phyloP scores from a whole-genome alignment of 2,113 vertebrate species.

The Felis chaus region DNA sequence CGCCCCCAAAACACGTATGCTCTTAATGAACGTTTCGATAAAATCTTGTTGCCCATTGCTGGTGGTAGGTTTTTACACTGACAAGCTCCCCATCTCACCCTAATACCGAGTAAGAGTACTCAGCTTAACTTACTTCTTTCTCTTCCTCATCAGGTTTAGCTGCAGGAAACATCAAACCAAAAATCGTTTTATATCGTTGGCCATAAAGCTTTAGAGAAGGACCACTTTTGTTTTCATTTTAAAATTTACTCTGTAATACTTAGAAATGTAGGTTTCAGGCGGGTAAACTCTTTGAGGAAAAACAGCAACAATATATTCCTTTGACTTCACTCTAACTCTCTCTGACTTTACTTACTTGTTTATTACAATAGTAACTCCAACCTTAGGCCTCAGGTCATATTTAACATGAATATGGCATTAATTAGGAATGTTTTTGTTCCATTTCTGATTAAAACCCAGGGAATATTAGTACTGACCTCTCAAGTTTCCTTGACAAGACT shows the following conservation, averaged over 20 bases:
- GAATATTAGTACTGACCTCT: not conserved
- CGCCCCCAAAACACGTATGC: not conserved
- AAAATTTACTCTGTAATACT: not conserved
- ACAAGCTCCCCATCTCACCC: not conserved
- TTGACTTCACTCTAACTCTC: not conserved
- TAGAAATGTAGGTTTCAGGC: not conserved
- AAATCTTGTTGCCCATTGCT: not conserved
- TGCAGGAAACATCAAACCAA: constrained; percentile 29
- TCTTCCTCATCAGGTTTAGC: not conserved
- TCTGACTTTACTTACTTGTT: not conserved
- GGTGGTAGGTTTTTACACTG: not conserved
- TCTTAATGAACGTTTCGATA: not conserved
- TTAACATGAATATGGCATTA: not conserved
- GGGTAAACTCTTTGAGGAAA: not conserved
- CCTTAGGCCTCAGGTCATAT: not conserved
- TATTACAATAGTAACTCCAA: not conserved
- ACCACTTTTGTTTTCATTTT: not conserved
- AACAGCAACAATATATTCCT: not conserved
- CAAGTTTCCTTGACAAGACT: not conserved
- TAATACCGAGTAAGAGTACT: not conserved
- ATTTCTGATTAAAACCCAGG: not conserved
- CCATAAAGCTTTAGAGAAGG: not conserved
- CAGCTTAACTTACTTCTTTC: not conserved
- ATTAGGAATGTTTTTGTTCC: not conserved
- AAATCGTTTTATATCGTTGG: constrained; percentile 6